Conservation (phyloP, 2,113 vertebrate species). For the Chinchilla lanigera region DNA sequence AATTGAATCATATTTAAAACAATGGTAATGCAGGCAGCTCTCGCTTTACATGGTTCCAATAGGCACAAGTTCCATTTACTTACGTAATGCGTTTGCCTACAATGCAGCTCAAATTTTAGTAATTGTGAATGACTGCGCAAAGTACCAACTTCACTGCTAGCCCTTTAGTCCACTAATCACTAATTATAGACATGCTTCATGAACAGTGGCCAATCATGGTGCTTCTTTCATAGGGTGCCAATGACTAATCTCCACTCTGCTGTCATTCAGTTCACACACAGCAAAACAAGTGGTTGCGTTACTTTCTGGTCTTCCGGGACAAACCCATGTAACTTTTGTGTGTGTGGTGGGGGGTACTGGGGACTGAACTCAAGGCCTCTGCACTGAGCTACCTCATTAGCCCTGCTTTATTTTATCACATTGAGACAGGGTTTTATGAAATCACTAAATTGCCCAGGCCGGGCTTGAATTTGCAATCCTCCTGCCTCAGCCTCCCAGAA, state of each 20-base stretch:
- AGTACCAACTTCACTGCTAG: not conserved
- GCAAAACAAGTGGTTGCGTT: not conserved
- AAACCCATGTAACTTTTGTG: not conserved
- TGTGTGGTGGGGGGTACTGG: not conserved
- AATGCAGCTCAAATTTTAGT: not conserved
- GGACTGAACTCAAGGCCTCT: not conserved
- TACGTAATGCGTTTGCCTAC: not conserved
- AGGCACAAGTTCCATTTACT: not conserved
- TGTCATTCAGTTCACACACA: constrained; percentile 9
- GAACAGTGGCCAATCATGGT: not conserved
- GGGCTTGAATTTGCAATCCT: not conserved
- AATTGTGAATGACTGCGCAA: not conserved
- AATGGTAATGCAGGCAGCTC: not conserved
- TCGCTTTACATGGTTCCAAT: not conserved
- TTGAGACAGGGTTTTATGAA: not conserved
- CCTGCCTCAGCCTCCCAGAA: not conserved
- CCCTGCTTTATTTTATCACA: not conserved
- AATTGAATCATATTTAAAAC: constrained; percentile 23
- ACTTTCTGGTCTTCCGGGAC: not conserved
- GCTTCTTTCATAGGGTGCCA: not conserved
- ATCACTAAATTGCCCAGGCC: not conserved
- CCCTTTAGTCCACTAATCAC: not conserved
- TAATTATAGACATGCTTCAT: not conserved
- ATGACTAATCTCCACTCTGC: not conserved
- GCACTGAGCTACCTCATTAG: not conserved